Percentiles rank a stretch among this genome's conserved stretches.
Evolutionary conservation across 2,797 vertebrate species (phyloP).

Genomic region (Parauchenoglanis punctatus): DNA sequence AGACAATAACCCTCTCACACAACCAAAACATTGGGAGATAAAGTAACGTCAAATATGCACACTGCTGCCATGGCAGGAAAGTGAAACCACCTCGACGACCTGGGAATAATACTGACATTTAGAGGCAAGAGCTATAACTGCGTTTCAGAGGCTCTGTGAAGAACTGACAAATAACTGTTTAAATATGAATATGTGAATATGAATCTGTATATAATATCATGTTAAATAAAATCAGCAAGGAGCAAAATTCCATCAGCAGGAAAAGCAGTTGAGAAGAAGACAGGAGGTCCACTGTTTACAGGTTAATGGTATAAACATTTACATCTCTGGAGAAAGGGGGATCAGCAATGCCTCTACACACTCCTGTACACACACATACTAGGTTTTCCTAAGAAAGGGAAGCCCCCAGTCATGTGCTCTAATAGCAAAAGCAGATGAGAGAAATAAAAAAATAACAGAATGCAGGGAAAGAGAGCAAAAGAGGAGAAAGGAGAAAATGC

Average conservation of each 20-base stretch:
- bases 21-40: conserved; percentile 35
- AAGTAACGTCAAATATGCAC: conserved; percentile 21
- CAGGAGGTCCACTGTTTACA: conserved; percentile 22
- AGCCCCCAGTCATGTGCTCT: conserved; percentile 24
- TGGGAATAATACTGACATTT: conserved; percentile 6
- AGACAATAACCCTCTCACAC: conserved; percentile 32
- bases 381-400: neutral
- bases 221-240: neutral
- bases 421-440: conserved; percentile 50
- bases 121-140: neutral
- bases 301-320: conserved; percentile 30
- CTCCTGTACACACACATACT: neutral
- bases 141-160: neutral
- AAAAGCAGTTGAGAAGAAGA: conserved; percentile 2
- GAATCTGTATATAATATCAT: neutral
- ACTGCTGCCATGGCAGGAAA: conserved; percentile 15
- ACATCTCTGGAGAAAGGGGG: neutral
- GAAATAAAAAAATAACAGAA: neutral
- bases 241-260: neutral
- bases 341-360: conserved; percentile 5
- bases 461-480: neutral
- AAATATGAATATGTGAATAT: neutral
- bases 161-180: conserved; percentile 4
- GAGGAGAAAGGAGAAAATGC: neutral
- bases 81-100: neutral